Percentiles rank a stretch among this genome's conserved stretches.
Conservation (phyloP, 2,797 vertebrate species). For the Sebastolobus altivelis region DNA sequence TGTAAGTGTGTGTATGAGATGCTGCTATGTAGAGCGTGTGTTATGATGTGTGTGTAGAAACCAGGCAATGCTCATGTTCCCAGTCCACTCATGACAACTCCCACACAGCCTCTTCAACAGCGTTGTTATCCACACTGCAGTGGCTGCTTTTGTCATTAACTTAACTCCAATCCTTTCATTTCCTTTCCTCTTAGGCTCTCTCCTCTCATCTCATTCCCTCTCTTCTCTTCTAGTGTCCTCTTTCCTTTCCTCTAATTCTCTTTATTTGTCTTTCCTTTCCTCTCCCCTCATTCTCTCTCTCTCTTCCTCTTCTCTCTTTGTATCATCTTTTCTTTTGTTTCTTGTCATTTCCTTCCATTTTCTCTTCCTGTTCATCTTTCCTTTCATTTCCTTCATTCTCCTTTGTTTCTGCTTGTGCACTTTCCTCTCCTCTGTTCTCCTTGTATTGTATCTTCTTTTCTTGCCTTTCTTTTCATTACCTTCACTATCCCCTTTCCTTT, state of each 20-base stretch:
- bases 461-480: neutral
- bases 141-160: slow-evolving; percentile 34
- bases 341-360: neutral
- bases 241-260: neutral
- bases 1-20: slow-evolving; percentile 1
- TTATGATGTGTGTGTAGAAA: slow-evolving; percentile 45
- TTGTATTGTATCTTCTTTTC: neutral
- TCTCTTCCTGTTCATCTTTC: neutral
- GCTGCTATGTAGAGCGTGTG: slow-evolving; percentile 32
- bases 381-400: neutral
- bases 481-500: no score
- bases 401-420: neutral
- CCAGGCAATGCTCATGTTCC: slow-evolving; percentile 25
- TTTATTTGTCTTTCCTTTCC: no score
- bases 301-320: neutral
- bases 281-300: neutral
- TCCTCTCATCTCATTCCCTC: neutral
- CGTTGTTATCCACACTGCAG: slow-evolving; percentile 15
- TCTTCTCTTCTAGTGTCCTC: neutral
- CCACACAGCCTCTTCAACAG: slow-evolving; percentile 50
- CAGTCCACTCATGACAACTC: slow-evolving; percentile 43
- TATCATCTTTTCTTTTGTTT: neutral
- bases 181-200: neutral
- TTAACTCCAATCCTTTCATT: neutral
- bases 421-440: neutral